These are phyloP conservation scores for Imbricaverruca yamaguchii DNA, from an alignment of 2,888 invertebrate species.

Conservation along the genomic window DNA sequence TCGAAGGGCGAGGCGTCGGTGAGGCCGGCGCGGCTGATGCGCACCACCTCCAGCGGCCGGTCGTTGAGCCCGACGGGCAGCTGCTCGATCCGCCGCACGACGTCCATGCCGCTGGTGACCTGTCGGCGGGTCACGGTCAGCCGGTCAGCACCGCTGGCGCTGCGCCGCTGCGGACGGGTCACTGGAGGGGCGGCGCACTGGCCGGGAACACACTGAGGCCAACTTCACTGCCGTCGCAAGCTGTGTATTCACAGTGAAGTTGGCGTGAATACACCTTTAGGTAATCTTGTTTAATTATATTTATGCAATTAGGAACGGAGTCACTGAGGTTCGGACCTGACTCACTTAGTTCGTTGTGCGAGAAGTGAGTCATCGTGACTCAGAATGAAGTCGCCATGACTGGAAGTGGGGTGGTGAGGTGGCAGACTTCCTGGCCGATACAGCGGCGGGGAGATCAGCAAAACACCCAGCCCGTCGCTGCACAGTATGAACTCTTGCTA, in stretches of 20 bases:
- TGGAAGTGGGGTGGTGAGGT: no score
- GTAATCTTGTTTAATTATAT: background rate
- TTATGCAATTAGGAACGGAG: background rate
- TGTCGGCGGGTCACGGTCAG: slow-evolving; percentile 21
- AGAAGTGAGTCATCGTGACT: no score
- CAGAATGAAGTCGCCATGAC: no score
- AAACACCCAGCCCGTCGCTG: no score
- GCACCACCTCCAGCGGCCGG: slow-evolving; percentile 29
- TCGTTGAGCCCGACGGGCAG: slow-evolving; percentile 28
- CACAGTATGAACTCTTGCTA: no score
- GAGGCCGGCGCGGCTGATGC: slow-evolving; percentile 27
- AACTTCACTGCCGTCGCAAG: background rate
- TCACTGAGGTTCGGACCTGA: no score
- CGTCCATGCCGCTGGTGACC: slow-evolving; percentile 44
- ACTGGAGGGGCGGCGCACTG: background rate
- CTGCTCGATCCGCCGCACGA: slow-evolving; percentile 31
- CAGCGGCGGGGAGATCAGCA: no score
- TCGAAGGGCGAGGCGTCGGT: background rate
- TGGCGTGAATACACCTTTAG: background rate
- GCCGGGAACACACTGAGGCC: background rate
- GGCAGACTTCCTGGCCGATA: no score
- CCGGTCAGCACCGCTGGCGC: background rate
- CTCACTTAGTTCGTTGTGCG: no score
- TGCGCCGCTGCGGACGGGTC: background rate
- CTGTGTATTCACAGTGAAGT: background rate